Evolutionary conservation across 2,888 invertebrate genomes (phyloP).

Genomic region (Eugnorisma glareosa): DNA sequence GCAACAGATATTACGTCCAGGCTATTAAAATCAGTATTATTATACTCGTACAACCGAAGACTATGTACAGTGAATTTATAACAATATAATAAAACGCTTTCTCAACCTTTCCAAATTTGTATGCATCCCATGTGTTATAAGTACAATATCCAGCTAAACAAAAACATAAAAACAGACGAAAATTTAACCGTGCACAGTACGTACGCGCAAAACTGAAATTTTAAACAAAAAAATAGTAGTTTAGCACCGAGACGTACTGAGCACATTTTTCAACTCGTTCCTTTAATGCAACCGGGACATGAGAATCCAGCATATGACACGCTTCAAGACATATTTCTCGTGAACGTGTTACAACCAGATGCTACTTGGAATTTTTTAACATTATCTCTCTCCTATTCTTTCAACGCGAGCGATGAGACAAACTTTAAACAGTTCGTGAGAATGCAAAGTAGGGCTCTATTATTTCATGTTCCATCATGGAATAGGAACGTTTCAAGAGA

Average conservation of each 20-base stretch:
- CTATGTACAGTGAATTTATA: background rate
- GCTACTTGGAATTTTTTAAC: slow-evolving; percentile 62
- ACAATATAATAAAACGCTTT: background rate
- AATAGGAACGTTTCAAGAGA: slow-evolving; percentile 25
- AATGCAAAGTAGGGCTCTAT: slow-evolving; percentile 69
- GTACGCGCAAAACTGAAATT: slow-evolving; percentile 43
- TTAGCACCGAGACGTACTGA: slow-evolving; percentile 18
- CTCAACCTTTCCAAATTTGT: background rate
- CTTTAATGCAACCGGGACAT: slow-evolving; percentile 54
- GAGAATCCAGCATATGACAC: slow-evolving; percentile 60
- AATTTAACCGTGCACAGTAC: slow-evolving; percentile 19
- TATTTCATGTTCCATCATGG: slow-evolving; percentile 61
- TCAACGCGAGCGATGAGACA: slow-evolving; percentile 49
- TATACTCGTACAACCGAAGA: background rate
- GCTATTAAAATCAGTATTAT: slow-evolving; percentile 1
- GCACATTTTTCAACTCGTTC: slow-evolving; percentile 55
- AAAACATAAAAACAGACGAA: background rate
- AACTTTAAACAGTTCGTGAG: slow-evolving; percentile 66
- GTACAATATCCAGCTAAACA: background rate
- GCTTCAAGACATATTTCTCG: slow-evolving; percentile 60
- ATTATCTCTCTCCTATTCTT: slow-evolving; percentile 52
- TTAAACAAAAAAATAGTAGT: slow-evolving; percentile 57
- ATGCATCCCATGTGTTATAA: background rate
- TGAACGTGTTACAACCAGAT: slow-evolving; percentile 60
- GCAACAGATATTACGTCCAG: background rate